phyloP scores from a whole-genome alignment of 1,140 invertebrate genomes.

The Drosophila lowei region DNA sequence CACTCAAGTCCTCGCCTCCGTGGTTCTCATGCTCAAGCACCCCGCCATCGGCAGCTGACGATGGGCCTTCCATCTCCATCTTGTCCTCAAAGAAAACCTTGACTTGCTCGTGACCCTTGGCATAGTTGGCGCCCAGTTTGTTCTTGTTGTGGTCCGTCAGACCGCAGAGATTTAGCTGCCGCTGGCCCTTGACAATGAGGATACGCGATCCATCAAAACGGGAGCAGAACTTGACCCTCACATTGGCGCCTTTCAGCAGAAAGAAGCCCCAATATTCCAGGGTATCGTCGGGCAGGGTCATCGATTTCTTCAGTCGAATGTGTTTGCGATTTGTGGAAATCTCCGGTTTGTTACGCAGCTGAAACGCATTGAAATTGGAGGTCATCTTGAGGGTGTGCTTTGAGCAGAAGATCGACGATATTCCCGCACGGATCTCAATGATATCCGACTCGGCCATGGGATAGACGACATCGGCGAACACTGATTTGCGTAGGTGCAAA shows the following conservation, averaged over 20 bases:
- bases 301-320: slow-evolving; percentile 90
- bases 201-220: slow-evolving; percentile 90
- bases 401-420: slow-evolving; percentile 91
- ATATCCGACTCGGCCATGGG: slow-evolving; percentile 92
- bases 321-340: slow-evolving; percentile 88
- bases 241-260: slow-evolving; percentile 89
- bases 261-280: slow-evolving; percentile 96
- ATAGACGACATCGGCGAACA: slow-evolving; percentile 89
- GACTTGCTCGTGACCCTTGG: slow-evolving; percentile 87
- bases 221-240: slow-evolving; percentile 91
- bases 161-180: slow-evolving; percentile 89
- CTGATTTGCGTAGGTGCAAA: slow-evolving; percentile 89
- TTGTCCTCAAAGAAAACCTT: slow-evolving; percentile 88
- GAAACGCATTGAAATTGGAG: slow-evolving; percentile 91
- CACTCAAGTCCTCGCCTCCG: slow-evolving; percentile 81
- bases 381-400: slow-evolving; percentile 90
- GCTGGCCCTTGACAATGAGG: slow-evolving; percentile 90
- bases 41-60: slow-evolving; percentile 17
- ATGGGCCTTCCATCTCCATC: slow-evolving; percentile 75
- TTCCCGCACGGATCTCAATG: slow-evolving; percentile 89
- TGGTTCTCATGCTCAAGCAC: slow-evolving; percentile 72
- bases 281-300: slow-evolving; percentile 92
- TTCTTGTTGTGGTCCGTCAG: slow-evolving; percentile 88
- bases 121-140: slow-evolving; percentile 85
- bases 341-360: slow-evolving; percentile 88